Evolutionary conservation across 2,113 vertebrate species (phyloP).

Genomic region (Phalacrocorax pelagicus): DNA sequence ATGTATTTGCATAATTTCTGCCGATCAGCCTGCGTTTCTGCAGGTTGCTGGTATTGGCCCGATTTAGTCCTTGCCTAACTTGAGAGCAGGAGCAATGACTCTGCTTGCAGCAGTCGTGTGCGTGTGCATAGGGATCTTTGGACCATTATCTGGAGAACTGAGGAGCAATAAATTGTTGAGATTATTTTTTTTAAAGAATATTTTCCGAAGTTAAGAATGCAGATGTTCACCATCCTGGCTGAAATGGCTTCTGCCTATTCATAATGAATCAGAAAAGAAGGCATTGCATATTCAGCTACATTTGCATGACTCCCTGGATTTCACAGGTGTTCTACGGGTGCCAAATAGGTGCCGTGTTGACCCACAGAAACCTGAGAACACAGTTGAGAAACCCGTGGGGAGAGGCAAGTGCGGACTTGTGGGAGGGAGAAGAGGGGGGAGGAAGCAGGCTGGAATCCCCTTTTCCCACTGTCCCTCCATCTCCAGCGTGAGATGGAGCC

Average conservation of each 20-base stretch:
- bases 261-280: not conserved
- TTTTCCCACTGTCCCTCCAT: not conserved
- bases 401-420: not conserved
- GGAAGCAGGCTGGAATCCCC: not conserved
- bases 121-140: rapidly evolving
- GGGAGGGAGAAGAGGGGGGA: not conserved
- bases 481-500: not conserved
- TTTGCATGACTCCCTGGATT: not conserved
- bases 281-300: not conserved
- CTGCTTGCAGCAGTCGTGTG: not conserved
- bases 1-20: not conserved
- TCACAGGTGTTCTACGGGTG: not conserved
- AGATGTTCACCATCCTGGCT: not conserved
- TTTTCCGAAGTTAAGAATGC: not conserved
- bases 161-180: not conserved
- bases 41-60: not conserved
- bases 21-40: not conserved
- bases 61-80: not conserved
- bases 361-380: not conserved
- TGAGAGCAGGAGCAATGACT: not conserved
- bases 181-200: not conserved
- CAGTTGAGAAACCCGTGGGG: conserved; percentile 12
- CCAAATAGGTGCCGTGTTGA: not conserved
- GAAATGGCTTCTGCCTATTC: not conserved
- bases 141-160: not conserved